Conservation (phyloP, 1,140 invertebrate genomes). For the Lamellibrachia luymesi region DNA sequence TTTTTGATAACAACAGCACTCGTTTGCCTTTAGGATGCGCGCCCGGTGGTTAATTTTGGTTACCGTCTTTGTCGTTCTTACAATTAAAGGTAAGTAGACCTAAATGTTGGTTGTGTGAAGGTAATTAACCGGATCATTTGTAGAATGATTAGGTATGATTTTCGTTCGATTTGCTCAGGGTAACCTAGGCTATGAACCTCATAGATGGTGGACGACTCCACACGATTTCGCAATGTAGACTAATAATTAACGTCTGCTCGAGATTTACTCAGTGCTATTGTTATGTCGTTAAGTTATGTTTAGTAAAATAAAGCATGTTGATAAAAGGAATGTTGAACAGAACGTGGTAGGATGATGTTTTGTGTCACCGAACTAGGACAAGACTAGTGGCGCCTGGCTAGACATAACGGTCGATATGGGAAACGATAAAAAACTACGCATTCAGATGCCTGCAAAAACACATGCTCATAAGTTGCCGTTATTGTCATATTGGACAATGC, state of each 20-base stretch:
- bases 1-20: constrained; percentile 1
- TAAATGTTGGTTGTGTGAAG: not conserved
- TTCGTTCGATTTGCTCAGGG: not conserved
- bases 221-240: not conserved
- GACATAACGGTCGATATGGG: not conserved
- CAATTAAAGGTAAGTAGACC: not conserved
- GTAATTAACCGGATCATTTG: not conserved
- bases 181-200: not conserved
- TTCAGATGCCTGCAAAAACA: not conserved
- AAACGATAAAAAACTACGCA: not conserved
- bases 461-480: not conserved
- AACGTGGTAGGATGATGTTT: not conserved
- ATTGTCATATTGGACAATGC: not conserved
- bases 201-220: not conserved
- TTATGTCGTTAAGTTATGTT: not conserved
- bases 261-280: not conserved
- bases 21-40: not conserved
- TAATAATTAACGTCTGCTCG: not conserved
- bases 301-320: not conserved
- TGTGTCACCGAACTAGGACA: not conserved
- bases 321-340: not conserved
- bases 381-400: not conserved
- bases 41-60: not conserved
- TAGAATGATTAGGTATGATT: not conserved
- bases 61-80: not conserved